phyloP scores from a whole-genome alignment of 2,888 invertebrate genomes.

The Apamea sordens region DNA sequence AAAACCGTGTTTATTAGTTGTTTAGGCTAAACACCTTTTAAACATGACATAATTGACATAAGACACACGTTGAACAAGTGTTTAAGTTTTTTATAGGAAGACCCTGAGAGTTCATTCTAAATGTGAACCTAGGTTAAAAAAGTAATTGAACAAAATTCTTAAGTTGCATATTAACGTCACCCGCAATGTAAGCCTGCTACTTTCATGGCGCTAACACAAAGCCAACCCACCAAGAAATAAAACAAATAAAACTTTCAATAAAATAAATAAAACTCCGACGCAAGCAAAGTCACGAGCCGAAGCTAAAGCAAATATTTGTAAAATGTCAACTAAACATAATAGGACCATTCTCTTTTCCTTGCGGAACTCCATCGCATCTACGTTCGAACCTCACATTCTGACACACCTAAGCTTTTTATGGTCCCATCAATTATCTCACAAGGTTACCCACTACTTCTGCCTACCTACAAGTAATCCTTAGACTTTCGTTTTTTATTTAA shows the following conservation, averaged over 20 bases:
- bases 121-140: neutral
- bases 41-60: too few species aligned
- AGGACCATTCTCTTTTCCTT: conserved; percentile 64
- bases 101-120: neutral
- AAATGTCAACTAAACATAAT: conserved; percentile 65
- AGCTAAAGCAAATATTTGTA: conserved; percentile 43
- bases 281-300: conserved; percentile 10
- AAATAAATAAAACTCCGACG: conserved; percentile 2
- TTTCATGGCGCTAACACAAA: neutral
- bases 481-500: conserved; percentile 68
- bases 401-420: conserved; percentile 68
- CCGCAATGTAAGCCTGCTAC: neutral
- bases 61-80: too few species aligned
- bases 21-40: too few species aligned
- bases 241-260: conserved; percentile 1
- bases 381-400: conserved; percentile 59
- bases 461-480: conserved; percentile 50
- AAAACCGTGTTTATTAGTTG: too few species aligned
- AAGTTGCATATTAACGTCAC: neutral
- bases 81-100: too few species aligned
- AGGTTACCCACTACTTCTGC: conserved; percentile 62
- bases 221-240: neutral
- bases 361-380: conserved; percentile 58
- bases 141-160: too few species aligned
- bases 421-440: conserved; percentile 68